Evolutionary conservation across 2,113 vertebrate genomes (phyloP).

Genomic region (Hippolais icterina): DNA sequence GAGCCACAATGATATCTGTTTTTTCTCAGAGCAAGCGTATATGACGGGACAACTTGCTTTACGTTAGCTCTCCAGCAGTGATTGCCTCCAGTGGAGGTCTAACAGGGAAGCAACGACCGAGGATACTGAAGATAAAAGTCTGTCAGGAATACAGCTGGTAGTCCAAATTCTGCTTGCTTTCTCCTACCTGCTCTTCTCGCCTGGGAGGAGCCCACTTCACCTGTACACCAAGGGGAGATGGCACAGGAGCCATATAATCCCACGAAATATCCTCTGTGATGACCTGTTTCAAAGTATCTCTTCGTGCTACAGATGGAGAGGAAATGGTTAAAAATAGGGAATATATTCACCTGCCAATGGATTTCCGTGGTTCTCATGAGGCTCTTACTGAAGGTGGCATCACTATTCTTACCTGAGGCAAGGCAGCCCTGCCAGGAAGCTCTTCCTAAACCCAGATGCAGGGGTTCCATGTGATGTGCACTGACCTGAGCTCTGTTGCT

Average conservation of each 20-base stretch:
- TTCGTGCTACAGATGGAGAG: not conserved
- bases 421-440: not conserved
- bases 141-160: not conserved
- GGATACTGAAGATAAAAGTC: not conserved
- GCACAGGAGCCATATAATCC: not conserved
- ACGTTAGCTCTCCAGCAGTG: not conserved
- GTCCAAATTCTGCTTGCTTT: not conserved
- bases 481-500: not conserved
- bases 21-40: not conserved
- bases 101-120: not conserved
- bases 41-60: not conserved
- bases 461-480: not conserved
- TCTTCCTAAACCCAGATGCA: not conserved
- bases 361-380: not conserved
- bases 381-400: not conserved
- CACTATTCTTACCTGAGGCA: not conserved
- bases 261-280: not conserved
- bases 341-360: not conserved
- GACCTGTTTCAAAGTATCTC: not conserved
- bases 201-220: not conserved
- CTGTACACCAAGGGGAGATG: not conserved
- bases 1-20: not conserved
- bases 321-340: not conserved
- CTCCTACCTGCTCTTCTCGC: not conserved
- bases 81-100: not conserved